Conservation (phyloP, 2,888 invertebrate species). For the Diplolepis rosae region DNA sequence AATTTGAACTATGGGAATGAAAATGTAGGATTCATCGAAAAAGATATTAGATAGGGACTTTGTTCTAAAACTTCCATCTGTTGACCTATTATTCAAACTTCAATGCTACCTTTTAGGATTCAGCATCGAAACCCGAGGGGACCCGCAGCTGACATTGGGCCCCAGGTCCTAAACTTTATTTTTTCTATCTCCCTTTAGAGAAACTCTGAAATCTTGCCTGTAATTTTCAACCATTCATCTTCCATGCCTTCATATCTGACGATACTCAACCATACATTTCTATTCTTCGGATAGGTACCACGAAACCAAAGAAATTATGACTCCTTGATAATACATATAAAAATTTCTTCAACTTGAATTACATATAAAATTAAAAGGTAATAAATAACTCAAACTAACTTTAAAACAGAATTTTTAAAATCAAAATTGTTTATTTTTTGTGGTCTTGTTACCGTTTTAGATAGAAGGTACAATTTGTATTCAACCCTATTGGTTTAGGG, state of each 20-base stretch:
- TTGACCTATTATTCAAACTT: not conserved
- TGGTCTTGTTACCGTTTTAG: too few relatives aligned
- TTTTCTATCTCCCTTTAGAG: not conserved
- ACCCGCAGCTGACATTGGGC: conserved; percentile 9
- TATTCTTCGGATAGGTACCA: not conserved
- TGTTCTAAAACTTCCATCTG: conserved; percentile 14
- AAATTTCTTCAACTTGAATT: not conserved
- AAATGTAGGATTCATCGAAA: conserved; percentile 9
- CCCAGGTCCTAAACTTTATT: not conserved
- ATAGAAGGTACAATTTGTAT: too few relatives aligned
- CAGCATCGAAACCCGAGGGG: not conserved
- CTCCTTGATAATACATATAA: too few relatives aligned
- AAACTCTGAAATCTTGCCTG: conserved; percentile 13
- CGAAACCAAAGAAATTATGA: not conserved
- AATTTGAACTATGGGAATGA: not conserved
- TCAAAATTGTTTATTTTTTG: too few relatives aligned
- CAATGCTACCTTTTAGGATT: not conserved
- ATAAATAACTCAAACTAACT: too few relatives aligned
- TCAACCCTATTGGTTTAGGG: too few relatives aligned
- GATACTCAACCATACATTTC: not conserved
- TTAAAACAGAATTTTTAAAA: too few relatives aligned
- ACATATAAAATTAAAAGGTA: not conserved
- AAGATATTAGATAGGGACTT: not conserved
- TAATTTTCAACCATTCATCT: conserved; percentile 25
- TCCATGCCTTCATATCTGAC: not conserved